Conservation (phyloP, 2,797 vertebrate species). For the Philypnodon macrostomus region DNA sequence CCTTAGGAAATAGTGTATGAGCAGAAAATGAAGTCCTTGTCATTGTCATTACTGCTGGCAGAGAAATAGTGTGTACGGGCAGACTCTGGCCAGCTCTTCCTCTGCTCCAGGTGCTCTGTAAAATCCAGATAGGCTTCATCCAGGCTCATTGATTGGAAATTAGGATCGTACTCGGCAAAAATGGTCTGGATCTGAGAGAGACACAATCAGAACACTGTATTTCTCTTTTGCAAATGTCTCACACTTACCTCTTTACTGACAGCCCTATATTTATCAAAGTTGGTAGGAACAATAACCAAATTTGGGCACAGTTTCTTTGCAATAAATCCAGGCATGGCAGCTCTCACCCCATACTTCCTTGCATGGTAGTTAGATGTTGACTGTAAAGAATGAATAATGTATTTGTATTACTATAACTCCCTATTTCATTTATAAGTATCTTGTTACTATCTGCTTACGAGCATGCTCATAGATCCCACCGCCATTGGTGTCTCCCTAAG, state of each 20-base stretch:
- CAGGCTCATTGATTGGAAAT: slow-evolving; percentile 91
- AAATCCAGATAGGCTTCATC: slow-evolving; percentile 98
- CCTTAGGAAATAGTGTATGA: too few species aligned
- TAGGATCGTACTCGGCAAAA: slow-evolving; percentile 89
- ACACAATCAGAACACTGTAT: slow-evolving; percentile 7
- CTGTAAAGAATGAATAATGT: slow-evolving; percentile 67
- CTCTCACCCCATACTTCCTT: slow-evolving; percentile 93
- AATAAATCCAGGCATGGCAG: slow-evolving; percentile 98
- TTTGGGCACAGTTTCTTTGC: slow-evolving; percentile 92
- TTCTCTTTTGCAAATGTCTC: not conserved
- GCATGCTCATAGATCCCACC: slow-evolving; percentile 93
- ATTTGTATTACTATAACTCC: too few species aligned
- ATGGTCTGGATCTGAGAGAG: slow-evolving; percentile 85
- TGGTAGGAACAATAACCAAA: slow-evolving; percentile 86
- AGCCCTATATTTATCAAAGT: slow-evolving; percentile 90
- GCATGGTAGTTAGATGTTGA: slow-evolving; percentile 96
- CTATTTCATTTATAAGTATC: not conserved
- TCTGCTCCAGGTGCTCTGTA: slow-evolving; percentile 88
- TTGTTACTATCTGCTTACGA: slow-evolving; percentile 75
- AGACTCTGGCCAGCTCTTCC: slow-evolving; percentile 84
- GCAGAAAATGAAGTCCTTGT: slow-evolving; percentile 29
- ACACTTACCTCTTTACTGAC: slow-evolving; percentile 88
- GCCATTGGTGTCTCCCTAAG: slow-evolving; percentile 93
- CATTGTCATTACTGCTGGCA: slow-evolving; percentile 40
- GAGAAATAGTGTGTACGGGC: slow-evolving; percentile 74